Evolutionary conservation across 2,113 vertebrate species (phyloP).

Genomic region (Malurus melanocephalus): DNA sequence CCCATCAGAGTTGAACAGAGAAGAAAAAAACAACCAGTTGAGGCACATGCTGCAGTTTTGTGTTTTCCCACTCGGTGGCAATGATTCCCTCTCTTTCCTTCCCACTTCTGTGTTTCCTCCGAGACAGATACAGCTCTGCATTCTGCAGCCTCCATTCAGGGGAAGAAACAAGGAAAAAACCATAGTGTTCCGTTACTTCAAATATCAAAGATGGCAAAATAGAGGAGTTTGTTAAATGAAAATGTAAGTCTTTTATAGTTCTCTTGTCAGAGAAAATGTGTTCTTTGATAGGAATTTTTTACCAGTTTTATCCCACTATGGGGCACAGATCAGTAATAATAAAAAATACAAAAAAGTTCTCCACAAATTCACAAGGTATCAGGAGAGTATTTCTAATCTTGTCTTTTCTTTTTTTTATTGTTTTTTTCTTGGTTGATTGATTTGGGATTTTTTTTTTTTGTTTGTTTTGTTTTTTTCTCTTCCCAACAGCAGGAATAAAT

Average conservation of each 20-base stretch:
- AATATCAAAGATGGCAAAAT: neutral
- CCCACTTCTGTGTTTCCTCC: no score
- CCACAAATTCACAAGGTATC: neutral
- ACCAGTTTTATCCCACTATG: neutral
- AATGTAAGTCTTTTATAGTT: constrained; percentile 18
- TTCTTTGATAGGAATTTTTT: constrained; percentile 20
- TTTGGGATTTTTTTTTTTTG: fast-evolving
- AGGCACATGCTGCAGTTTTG: neutral
- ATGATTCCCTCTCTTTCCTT: neutral
- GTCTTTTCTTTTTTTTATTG: neutral
- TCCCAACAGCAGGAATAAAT: neutral
- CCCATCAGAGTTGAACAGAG: neutral
- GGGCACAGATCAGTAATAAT: neutral
- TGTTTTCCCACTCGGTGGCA: constrained; percentile 65
- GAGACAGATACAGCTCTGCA: neutral
- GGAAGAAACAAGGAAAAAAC: neutral
- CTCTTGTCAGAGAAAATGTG: constrained; percentile 24
- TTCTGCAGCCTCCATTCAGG: neutral
- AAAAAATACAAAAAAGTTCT: neutral
- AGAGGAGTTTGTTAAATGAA: constrained; percentile 2
- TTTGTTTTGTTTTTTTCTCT: no score
- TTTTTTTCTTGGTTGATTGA: no score
- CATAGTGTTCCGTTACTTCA: neutral
- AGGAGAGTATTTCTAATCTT: neutral
- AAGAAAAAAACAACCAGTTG: neutral